phyloP scores from a whole-genome alignment of 2,888 invertebrate genomes.

The Epistrophe eligans region DNA sequence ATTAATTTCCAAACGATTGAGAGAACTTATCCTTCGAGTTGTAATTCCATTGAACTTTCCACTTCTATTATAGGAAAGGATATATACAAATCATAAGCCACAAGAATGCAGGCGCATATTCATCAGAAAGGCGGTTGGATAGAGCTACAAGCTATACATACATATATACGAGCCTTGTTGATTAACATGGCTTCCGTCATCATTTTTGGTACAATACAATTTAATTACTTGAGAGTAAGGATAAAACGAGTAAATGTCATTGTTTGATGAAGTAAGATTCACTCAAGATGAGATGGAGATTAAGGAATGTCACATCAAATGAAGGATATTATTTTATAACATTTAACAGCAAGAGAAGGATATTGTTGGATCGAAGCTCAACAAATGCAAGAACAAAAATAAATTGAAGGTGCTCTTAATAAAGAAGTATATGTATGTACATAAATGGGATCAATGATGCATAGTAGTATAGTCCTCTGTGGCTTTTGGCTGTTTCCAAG shows the following conservation, averaged over 20 bases:
- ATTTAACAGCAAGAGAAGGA: neutral
- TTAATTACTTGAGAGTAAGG: constrained; percentile 61
- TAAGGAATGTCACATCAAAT: neutral
- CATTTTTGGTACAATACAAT: constrained; percentile 63
- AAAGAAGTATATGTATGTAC: too few species aligned
- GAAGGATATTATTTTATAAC: neutral
- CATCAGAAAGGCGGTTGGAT: constrained; percentile 9
- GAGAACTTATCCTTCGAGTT: constrained; percentile 50
- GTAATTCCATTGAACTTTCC: constrained; percentile 65
- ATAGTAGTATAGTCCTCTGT: too few species aligned
- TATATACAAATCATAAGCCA: constrained; percentile 62
- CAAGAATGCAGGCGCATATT: constrained; percentile 56
- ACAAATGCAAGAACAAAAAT: too few species aligned
- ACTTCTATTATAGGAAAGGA: constrained; percentile 45
- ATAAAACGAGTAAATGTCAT: constrained; percentile 13
- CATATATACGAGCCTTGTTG: constrained; percentile 35
- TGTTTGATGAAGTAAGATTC: constrained; percentile 5
- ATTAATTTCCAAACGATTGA: constrained; percentile 71
- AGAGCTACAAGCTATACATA: constrained; percentile 31
- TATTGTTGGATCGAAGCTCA: neutral
- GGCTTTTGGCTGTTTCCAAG: too few species aligned
- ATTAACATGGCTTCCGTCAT: constrained; percentile 71
- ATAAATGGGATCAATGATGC: too few species aligned
- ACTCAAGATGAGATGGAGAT: constrained; percentile 13
- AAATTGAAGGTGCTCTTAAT: too few species aligned